Evolutionary conservation across 2,888 invertebrate species (phyloP).

Genomic region (Amorpha juglandis): DNA sequence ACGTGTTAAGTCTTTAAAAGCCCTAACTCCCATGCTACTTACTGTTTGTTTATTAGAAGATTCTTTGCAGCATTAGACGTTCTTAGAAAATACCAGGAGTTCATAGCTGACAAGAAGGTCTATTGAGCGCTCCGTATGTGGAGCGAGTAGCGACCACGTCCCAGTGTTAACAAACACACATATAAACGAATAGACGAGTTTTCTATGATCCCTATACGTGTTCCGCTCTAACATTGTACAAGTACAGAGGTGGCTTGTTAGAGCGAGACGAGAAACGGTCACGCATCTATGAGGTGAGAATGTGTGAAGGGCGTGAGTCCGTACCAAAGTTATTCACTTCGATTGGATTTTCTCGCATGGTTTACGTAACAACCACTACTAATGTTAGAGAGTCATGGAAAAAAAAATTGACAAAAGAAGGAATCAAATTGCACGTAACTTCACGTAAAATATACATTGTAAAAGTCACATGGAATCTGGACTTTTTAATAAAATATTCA

Average conservation of each 20-base stretch:
- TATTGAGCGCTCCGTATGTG: conserved; percentile 62
- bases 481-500: too few species aligned
- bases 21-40: conserved; percentile 25
- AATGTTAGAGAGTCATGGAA: background rate
- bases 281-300: conserved; percentile 9
- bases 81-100: conserved; percentile 82
- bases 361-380: background rate
- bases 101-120: conserved; percentile 66
- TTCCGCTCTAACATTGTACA: conserved; percentile 46
- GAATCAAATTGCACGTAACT: background rate
- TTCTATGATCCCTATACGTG: conserved; percentile 71
- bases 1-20: background rate
- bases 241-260: background rate
- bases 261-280: conserved; percentile 9
- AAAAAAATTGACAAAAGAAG: background rate
- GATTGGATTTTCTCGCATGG: conserved; percentile 20
- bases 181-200: conserved; percentile 54
- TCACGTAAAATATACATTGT: background rate
- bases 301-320: conserved; percentile 17
- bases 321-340: conserved; percentile 16
- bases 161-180: conserved; percentile 56
- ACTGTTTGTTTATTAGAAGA: too few species aligned
- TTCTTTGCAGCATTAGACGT: conserved; percentile 78
- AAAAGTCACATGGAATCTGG: too few species aligned
- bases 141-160: conserved; percentile 54